A percentile compares a stretch with the other conserved stretches of the same genome.
Conservation (phyloP, 2,888 invertebrate species). For the Luperina testacea region DNA sequence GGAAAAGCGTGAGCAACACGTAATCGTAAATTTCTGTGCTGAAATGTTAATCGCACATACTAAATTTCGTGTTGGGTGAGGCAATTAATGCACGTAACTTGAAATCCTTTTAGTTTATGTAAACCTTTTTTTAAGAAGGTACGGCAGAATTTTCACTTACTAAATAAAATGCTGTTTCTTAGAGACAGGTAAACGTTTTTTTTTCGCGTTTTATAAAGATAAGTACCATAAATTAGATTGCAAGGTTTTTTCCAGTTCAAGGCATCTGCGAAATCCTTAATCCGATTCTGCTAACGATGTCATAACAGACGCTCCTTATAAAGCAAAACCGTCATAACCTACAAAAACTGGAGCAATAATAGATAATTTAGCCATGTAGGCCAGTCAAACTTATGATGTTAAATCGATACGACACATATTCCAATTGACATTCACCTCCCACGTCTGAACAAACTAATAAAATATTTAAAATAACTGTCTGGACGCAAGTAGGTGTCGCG, state of each 20-base stretch:
- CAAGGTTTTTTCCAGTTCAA: constrained; percentile 21
- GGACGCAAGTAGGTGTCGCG: constrained; percentile 58
- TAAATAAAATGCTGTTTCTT: background rate
- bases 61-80: constrained; percentile 22
- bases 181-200: background rate
- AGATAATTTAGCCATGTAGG: constrained; percentile 48
- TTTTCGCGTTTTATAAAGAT: background rate
- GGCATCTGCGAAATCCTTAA: constrained; percentile 31
- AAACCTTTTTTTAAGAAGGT: background rate
- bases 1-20: constrained; percentile 58
- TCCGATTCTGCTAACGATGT: constrained; percentile 22
- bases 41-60: constrained; percentile 42
- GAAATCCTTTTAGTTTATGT: constrained; percentile 14
- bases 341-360: constrained; percentile 46
- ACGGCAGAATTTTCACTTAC: background rate
- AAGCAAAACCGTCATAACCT: constrained; percentile 28
- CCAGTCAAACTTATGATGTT: constrained; percentile 40
- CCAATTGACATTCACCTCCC: constrained; percentile 61
- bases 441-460: constrained; percentile 58
- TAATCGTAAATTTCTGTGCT: constrained; percentile 54
- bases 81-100: constrained; percentile 24
- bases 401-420: constrained; percentile 63
- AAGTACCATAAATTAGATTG: constrained; percentile 12
- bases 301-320: constrained; percentile 32
- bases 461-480: constrained; percentile 65